Evolutionary conservation across 2,797 vertebrate genomes (phyloP).

Genomic region (Ctenochaetus hawaiiensis): DNA sequence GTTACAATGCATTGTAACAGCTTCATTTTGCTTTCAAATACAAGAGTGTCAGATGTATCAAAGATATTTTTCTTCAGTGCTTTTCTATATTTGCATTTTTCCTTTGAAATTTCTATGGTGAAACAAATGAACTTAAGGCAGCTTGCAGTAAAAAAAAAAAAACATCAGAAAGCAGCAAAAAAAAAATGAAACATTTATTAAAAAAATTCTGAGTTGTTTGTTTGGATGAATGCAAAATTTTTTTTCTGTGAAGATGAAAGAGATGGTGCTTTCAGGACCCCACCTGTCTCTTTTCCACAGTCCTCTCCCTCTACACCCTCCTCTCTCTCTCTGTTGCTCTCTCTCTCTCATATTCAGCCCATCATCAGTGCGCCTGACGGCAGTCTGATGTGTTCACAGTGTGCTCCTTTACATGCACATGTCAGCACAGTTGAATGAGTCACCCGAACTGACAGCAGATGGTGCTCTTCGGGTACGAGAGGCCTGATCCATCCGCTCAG

Average conservation of each 20-base stretch:
- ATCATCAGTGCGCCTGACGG: conserved; percentile 63
- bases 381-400: conserved; percentile 74
- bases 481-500: conserved; percentile 71
- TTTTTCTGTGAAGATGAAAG: conserved; percentile 49
- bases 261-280: conserved; percentile 44
- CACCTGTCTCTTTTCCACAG: conserved; percentile 51
- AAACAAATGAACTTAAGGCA: conserved; percentile 42
- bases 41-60: conserved; percentile 25
- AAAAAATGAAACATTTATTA: conserved; percentile 20
- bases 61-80: conserved; percentile 12
- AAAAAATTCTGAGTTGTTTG: conserved; percentile 33
- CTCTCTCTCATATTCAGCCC: conserved; percentile 64
- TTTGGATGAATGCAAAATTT: conserved; percentile 41
- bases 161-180: conserved; percentile 21
- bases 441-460: conserved; percentile 86
- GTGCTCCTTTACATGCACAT: conserved; percentile 72
- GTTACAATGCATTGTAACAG: conserved; percentile 40
- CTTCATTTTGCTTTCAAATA: conserved; percentile 53
- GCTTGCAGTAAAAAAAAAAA: conserved; percentile 34
- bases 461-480: conserved; percentile 87
- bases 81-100: conserved; percentile 35
- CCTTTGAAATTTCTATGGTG: conserved; percentile 24
- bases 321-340: background rate
- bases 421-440: conserved; percentile 79
- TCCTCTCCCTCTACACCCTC: conserved; percentile 19